Evolutionary conservation across 2,888 invertebrate genomes (phyloP).

Genomic region (Dasypogon diadema): DNA sequence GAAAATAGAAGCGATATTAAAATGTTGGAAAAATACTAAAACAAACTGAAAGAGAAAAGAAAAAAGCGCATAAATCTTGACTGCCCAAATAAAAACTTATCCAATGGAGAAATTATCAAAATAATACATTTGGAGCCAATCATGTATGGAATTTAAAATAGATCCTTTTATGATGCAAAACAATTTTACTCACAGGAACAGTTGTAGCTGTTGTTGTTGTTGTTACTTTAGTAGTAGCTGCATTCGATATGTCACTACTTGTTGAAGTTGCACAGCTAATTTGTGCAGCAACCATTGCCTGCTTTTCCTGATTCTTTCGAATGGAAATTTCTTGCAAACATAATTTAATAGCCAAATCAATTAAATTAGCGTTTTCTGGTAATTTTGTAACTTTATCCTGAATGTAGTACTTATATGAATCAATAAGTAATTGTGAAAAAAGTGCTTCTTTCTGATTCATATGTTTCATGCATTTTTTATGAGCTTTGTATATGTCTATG

Average conservation of each 20-base stretch:
- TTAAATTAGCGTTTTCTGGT: slow-evolving; percentile 74
- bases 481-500: slow-evolving; percentile 75
- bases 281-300: slow-evolving; percentile 15
- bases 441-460: slow-evolving; percentile 69
- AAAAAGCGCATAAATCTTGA: neutral
- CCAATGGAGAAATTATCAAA: too few species aligned
- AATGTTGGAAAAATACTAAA: too few species aligned
- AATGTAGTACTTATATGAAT: slow-evolving; percentile 77
- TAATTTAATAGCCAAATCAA: slow-evolving; percentile 78
- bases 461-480: slow-evolving; percentile 78
- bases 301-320: slow-evolving; percentile 72
- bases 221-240: slow-evolving; percentile 23
- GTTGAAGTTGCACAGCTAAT: neutral
- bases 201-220: neutral
- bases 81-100: neutral
- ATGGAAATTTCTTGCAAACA: slow-evolving; percentile 75
- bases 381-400: slow-evolving; percentile 71
- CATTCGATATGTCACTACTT: neutral
- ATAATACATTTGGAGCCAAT: too few species aligned
- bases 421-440: slow-evolving; percentile 76
- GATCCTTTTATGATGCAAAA: too few species aligned
- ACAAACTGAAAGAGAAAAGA: neutral
- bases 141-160: too few species aligned
- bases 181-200: slow-evolving; percentile 4
- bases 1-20: too few species aligned